Percentiles rank a stretch among this genome's conserved stretches.
phyloP scores from a whole-genome alignment of 2,113 vertebrate genomes.

The Psammodynastes pulverulentus region DNA sequence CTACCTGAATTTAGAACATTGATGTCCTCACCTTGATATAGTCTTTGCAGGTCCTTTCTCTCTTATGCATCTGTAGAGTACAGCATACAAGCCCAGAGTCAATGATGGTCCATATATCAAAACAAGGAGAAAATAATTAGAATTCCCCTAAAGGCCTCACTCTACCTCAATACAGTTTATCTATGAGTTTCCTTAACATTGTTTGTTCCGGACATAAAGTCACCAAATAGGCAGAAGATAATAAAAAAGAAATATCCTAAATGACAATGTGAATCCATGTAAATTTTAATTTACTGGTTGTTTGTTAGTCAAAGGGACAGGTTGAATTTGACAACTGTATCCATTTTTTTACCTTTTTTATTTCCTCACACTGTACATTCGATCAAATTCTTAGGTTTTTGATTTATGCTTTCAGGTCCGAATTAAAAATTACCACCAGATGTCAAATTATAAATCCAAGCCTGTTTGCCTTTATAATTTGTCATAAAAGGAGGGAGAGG shows the following conservation, averaged over 20 bases:
- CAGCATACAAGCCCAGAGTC: not conserved
- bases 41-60: slow-evolving; percentile 87
- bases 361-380: not conserved
- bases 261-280: not conserved
- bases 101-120: not conserved
- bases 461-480: no score
- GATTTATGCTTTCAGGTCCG: not conserved
- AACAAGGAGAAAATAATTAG: not conserved
- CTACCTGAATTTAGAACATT: not conserved
- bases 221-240: not conserved
- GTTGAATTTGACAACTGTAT: not conserved
- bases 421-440: not conserved
- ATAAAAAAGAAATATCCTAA: not conserved
- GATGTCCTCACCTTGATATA: slow-evolving; percentile 84
- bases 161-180: not conserved
- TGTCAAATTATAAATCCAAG: no score
- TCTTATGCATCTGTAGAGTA: slow-evolving; percentile 83
- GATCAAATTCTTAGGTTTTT: not conserved
- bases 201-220: not conserved
- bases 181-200: not conserved
- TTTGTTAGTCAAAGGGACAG: not conserved
- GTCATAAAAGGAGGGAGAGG: no score
- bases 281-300: not conserved
- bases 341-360: not conserved
- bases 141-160: not conserved